Evolutionary conservation across 2,797 vertebrate species (phyloP).

Genomic region (Chelmon rostratus): DNA sequence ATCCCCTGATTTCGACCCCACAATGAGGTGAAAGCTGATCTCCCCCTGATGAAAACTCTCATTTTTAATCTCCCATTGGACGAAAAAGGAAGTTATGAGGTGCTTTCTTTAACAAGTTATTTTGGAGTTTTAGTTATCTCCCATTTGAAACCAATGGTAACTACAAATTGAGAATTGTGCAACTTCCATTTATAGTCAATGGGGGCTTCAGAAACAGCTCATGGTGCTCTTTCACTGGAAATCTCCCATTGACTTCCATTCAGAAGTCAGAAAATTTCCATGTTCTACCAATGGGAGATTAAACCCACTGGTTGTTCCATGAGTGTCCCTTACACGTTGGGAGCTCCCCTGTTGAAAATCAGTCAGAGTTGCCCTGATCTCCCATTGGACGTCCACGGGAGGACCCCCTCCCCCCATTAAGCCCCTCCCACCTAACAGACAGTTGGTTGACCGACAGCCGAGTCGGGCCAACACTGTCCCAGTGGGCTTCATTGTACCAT

Average conservation of each 20-base stretch:
- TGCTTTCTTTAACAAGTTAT: no score
- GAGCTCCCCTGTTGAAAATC: background rate
- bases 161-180: no score
- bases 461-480: conserved; percentile 42
- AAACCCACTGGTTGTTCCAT: background rate
- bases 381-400: conserved; percentile 10
- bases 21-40: background rate
- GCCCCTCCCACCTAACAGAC: conserved; percentile 45
- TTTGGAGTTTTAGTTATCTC: background rate
- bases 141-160: background rate
- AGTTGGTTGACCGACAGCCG: conserved; percentile 15
- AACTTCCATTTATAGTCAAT: no score
- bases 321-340: background rate
- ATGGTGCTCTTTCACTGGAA: background rate
- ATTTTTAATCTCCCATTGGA: background rate
- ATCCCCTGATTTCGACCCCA: background rate
- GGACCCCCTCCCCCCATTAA: background rate
- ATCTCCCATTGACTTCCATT: background rate
- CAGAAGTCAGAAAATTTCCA: background rate
- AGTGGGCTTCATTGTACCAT: conserved; percentile 64
- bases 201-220: background rate
- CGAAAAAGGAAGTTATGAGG: no score
- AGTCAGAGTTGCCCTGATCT: background rate
- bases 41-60: background rate
- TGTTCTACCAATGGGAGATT: background rate